phyloP scores from a whole-genome alignment of 2,113 vertebrate genomes.

The Corythoichthys haematopterus region DNA sequence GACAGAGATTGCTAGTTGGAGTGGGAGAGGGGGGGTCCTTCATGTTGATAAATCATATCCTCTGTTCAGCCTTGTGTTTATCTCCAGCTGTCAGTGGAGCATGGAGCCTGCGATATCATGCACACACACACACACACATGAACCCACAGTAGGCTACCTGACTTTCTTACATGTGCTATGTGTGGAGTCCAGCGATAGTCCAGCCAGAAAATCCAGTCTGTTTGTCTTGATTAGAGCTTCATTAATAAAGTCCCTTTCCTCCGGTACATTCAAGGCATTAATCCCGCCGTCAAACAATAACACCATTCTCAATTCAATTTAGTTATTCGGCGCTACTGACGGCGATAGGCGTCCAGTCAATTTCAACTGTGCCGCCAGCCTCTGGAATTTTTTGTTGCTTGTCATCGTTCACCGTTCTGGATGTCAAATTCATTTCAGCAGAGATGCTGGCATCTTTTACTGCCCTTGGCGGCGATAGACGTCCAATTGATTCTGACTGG shows the following conservation, averaged over 20 bases:
- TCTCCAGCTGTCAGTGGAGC: slow-evolving; percentile 68
- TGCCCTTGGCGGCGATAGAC: no score
- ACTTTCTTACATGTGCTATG: slow-evolving; percentile 19
- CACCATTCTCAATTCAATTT: no score
- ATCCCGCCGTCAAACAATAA: neutral
- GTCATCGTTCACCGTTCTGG: no score
- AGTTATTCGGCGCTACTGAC: no score
- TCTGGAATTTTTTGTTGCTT: no score
- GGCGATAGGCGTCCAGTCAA: no score
- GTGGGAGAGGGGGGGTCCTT: slow-evolving; percentile 49
- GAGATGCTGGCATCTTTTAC: no score
- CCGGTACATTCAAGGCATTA: neutral
- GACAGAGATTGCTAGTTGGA: slow-evolving; percentile 19
- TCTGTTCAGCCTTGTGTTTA: slow-evolving; percentile 66
- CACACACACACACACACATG: slow-evolving; percentile 35
- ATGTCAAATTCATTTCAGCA: no score
- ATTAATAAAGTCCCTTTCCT: slow-evolving; percentile 38
- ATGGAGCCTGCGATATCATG: slow-evolving; percentile 61
- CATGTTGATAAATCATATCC: slow-evolving; percentile 74
- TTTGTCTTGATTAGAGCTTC: slow-evolving; percentile 53
- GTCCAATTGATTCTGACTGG: no score
- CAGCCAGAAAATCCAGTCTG: slow-evolving; percentile 12
- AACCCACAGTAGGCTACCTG: slow-evolving; percentile 43
- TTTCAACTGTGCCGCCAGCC: no score
- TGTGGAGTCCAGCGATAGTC: slow-evolving; percentile 45